Evolutionary conservation across 64 coral and sea anemone species (phyloP).

Genomic region (Hydrozoanthus tunicans): DNA sequence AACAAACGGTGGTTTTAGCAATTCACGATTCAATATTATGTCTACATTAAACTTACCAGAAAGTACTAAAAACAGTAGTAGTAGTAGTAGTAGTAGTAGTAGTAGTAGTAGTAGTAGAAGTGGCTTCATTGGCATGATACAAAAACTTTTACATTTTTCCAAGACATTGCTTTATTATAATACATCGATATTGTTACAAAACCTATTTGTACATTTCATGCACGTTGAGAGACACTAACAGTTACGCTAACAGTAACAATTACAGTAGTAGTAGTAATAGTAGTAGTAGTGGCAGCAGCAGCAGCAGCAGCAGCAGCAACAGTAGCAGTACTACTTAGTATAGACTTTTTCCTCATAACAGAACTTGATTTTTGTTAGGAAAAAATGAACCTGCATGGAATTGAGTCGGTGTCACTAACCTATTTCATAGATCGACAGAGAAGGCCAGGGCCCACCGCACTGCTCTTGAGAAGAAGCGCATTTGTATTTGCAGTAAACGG

Average conservation of each 20-base stretch:
- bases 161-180: background rate
- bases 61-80: background rate
- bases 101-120: too few species aligned
- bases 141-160: too few species aligned
- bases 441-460: conserved; percentile 6
- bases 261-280: background rate
- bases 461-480: background rate
- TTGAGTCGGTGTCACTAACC: background rate
- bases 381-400: too few species aligned
- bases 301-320: too few species aligned
- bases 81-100: too few species aligned
- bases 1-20: background rate
- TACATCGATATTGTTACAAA: background rate
- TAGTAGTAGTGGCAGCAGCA: background rate
- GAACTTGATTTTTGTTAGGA: too few species aligned
- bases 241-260: background rate
- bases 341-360: too few species aligned
- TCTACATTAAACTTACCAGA: background rate
- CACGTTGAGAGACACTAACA: background rate
- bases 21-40: background rate
- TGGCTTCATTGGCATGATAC: too few species aligned
- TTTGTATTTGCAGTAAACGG: background rate
- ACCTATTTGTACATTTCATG: background rate
- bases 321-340: too few species aligned
- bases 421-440: conserved; percentile 25